Conservation (phyloP, 92 coral and sea anemone species). For the Epizoanthus fatuus region DNA sequence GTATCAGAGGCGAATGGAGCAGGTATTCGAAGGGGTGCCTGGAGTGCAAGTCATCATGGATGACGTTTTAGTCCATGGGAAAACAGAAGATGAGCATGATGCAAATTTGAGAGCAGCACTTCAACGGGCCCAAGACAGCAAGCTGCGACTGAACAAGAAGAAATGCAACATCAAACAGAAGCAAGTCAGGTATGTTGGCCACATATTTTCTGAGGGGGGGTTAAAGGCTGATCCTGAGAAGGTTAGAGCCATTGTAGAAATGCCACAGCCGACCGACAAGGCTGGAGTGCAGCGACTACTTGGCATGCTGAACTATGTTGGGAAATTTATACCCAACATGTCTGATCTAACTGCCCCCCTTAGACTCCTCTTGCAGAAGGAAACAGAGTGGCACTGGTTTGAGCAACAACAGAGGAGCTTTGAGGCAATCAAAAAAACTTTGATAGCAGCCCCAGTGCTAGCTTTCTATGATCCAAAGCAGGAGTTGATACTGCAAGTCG, state of each 20-base stretch:
- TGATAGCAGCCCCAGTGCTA: neutral
- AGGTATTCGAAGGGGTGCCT: conserved; percentile 3
- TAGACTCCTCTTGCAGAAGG: neutral
- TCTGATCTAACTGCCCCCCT: conserved; percentile 16
- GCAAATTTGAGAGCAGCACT: neutral
- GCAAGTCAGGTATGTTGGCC: conserved; percentile 5
- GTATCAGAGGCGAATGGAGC: neutral
- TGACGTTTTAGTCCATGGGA: conserved; percentile 3
- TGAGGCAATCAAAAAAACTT: neutral
- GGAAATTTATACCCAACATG: conserved; percentile 6
- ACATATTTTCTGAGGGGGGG: neutral
- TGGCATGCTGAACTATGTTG: conserved; percentile 4
- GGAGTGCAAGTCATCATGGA: conserved; percentile 18
- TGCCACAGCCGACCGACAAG: conserved; percentile 18
- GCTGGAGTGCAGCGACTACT: conserved; percentile 3
- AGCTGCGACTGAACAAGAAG: neutral
- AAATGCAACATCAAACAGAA: conserved; percentile 1
- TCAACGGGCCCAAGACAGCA: neutral
- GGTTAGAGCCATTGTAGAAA: conserved; percentile 8
- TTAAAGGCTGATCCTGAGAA: conserved; percentile 22
- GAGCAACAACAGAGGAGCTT: conserved; percentile 1
- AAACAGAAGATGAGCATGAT: conserved; percentile 18
- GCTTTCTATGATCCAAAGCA: neutral
- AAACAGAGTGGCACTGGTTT: neutral
- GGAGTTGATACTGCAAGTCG: neutral